These are phyloP conservation scores for Parambassis ranga DNA, from an alignment of 2,797 vertebrate species.

Conservation along the genomic window DNA sequence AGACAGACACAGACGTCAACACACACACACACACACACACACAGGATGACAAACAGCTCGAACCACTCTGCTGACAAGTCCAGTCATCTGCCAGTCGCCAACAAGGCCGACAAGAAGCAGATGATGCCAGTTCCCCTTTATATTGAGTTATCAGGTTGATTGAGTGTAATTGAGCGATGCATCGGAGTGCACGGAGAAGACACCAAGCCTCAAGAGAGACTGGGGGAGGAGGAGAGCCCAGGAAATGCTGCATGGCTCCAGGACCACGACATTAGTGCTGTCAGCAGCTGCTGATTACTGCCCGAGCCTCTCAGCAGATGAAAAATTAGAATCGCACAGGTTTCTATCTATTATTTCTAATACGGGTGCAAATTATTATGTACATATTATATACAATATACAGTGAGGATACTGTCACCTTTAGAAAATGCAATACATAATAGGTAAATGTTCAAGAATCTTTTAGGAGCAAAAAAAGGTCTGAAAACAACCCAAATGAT, in stretches of 20 bases:
- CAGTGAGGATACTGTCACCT: no score
- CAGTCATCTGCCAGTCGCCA: constrained; percentile 65
- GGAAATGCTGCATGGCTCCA: constrained; percentile 42
- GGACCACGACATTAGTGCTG: constrained; percentile 47
- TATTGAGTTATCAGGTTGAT: constrained; percentile 73
- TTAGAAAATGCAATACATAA: no score
- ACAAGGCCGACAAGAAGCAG: constrained; percentile 58
- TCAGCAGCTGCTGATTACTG: constrained; percentile 22
- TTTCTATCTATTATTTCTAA: no score
- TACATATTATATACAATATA: no score
- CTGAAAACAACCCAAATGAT: background rate
- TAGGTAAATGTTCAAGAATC: no score
- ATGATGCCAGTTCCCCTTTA: constrained; percentile 71
- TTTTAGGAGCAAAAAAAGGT: no score
- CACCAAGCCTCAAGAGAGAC: constrained; percentile 54
- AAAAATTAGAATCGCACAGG: background rate
- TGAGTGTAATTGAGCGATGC: constrained; percentile 74
- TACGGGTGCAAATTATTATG: no score
- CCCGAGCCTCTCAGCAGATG: background rate
- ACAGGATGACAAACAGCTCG: constrained; percentile 33
- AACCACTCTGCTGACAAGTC: constrained; percentile 42
- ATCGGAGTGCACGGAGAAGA: constrained; percentile 66
- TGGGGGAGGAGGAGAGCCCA: constrained; percentile 32
- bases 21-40: background rate
- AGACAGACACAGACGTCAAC: constrained; percentile 14